These are phyloP conservation scores for Takifugu ocellatus DNA, from an alignment of 2,797 vertebrate species.

Conservation along the genomic window DNA sequence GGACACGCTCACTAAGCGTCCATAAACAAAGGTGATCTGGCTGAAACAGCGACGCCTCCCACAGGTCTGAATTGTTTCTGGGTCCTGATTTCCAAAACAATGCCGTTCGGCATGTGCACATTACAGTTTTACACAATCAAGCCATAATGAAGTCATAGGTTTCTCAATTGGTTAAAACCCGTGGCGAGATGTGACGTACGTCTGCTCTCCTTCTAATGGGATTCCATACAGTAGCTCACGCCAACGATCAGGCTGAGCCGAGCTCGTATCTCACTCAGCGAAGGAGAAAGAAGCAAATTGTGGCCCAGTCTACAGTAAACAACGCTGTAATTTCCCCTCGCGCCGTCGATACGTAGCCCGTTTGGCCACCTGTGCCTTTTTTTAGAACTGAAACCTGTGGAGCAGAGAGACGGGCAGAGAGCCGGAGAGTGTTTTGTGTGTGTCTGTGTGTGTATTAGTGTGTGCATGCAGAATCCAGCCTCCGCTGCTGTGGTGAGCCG, in stretches of 20 bases:
- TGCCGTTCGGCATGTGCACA: slow-evolving; percentile 19
- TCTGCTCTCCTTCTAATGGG: slow-evolving; percentile 74
- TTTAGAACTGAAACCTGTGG: slow-evolving; percentile 25
- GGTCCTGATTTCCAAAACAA: not conserved
- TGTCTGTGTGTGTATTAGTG: too few species aligned
- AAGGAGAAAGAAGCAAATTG: slow-evolving; percentile 20
- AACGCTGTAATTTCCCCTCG: slow-evolving; percentile 9
- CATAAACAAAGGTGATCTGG: not conserved
- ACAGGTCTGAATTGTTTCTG: slow-evolving; percentile 1
- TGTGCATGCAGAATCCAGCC: slow-evolving; percentile 17
- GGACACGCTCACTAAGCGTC: slow-evolving; percentile 20
- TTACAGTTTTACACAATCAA: slow-evolving; percentile 38
- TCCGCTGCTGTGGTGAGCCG: slow-evolving; percentile 21
- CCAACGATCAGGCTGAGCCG: slow-evolving; percentile 65
- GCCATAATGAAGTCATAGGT: slow-evolving; percentile 46
- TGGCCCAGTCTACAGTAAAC: slow-evolving; percentile 12
- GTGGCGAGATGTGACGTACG: slow-evolving; percentile 94
- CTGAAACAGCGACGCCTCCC: not conserved
- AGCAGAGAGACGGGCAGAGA: slow-evolving; percentile 21
- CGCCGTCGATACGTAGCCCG: not conserved
- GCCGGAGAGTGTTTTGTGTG: slow-evolving; percentile 3
- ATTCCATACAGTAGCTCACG: slow-evolving; percentile 73
- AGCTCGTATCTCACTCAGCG: slow-evolving; percentile 60
- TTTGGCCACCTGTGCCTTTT: slow-evolving; percentile 21
- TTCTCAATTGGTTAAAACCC: slow-evolving; percentile 83